Base-by-base conservation (phyloP, 2,113 vertebrate genomes). In the Siniperca knerii region DNA sequence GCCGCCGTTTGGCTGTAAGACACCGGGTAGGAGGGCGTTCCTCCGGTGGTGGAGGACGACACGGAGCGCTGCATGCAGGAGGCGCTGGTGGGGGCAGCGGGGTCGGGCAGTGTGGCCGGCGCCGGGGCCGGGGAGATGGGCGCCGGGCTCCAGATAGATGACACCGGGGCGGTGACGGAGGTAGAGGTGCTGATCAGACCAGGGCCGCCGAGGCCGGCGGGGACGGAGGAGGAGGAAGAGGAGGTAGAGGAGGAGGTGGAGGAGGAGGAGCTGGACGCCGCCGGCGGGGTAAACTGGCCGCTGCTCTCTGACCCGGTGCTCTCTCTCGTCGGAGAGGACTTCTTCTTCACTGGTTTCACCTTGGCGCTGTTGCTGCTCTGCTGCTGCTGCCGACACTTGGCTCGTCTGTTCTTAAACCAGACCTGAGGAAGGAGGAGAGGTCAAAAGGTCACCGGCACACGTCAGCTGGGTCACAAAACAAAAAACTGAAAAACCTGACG, bases 101-200 rank as follows among this genome's bases (percentile, higher is more conserved):
- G 93, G 92, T 98, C 96, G 0, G 97, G 96, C 60, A 97, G 93
- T 0, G 96, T 79, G 15, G 95, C 82, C 0, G 97, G 96, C 0
- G 96, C 97, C 0, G 97, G 95, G 7, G 97, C 95, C 0, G 98
- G 98, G 0, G 98, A 99, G 95, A 98, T 97, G 79, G 98, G 97
- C 1, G 98, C 98, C 0, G 98, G 98, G 90, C 98, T 99, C 98
- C 98, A 99, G 94, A 99, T 99, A 92, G 97, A 98, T 0, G 98
- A 98, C 1, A 97, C 95, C 0, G 97, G 96, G 3, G 97, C 95
- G 54, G 96, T 96, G 87, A 97, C 93, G 2, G 97, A 96, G 21
- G 96, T 94, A 2, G 96, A 95, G 33, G 94, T 95, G 55, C 90
- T 91, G 69, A 93, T 90, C 76, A 96, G 71, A 81, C 86, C 91